phyloP scores from a whole-genome alignment of 2,797 vertebrate genomes.

The Neopelma chrysocephalum region DNA sequence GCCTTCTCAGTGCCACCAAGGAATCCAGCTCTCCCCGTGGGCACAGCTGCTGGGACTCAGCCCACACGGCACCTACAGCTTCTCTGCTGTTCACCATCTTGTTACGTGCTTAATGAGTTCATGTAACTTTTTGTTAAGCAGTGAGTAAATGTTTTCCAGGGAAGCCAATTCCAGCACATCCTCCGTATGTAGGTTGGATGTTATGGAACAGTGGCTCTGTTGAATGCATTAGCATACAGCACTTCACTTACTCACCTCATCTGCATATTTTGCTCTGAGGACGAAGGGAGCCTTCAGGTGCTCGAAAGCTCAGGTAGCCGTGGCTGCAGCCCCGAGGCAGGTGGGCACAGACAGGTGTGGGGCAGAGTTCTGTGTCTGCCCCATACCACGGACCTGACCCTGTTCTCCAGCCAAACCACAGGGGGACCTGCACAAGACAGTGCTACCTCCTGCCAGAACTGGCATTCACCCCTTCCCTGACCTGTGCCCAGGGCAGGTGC shows the following conservation, averaged over 20 bases:
- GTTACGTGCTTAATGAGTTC: neutral
- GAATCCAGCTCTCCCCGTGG: neutral
- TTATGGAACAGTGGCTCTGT: slow-evolving; percentile 56
- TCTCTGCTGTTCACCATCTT: neutral
- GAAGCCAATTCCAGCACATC: slow-evolving; percentile 34
- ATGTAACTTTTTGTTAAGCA: neutral
- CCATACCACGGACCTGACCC: accelerated
- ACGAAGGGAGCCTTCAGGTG: neutral
- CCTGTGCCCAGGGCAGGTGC: neutral
- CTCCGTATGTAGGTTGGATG: slow-evolving; percentile 41
- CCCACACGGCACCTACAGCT: neutral
- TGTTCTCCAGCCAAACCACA: neutral
- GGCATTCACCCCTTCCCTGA: neutral
- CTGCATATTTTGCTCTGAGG: slow-evolving; percentile 3
- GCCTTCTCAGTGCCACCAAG: neutral
- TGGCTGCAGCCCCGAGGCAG: neutral
- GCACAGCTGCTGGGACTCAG: neutral
- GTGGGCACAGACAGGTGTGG: neutral
- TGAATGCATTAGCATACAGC: slow-evolving; percentile 49
- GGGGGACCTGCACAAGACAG: neutral
- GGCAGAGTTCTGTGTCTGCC: neutral
- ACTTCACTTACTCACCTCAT: slow-evolving; percentile 42
- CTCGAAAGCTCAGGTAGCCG: neutral
- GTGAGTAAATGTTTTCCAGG: neutral
- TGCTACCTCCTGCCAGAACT: neutral